Base-by-base conservation (phyloP, 2,888 invertebrate genomes). In the Cheilosia soror region DNA sequence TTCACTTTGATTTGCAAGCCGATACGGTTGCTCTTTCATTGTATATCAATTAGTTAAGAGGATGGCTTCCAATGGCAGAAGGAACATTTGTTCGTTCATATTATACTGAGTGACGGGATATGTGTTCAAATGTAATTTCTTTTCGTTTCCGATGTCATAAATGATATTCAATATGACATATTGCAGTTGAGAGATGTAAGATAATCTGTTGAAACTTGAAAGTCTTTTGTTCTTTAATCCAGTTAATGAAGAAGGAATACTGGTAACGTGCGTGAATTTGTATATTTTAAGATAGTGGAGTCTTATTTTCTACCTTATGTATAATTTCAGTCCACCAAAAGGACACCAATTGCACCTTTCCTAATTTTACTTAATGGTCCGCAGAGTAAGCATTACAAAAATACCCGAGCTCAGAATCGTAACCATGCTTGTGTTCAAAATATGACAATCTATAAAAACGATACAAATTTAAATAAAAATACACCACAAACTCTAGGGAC, bases 1-100 rank as follows among this genome's bases (percentile, higher is more conserved):
- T 72, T 72, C 58, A 44, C 68, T 73, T 51, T 66, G 77, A 77
- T 77, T 66, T 82, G 82, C 37, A 77, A 82, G 13, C 20, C 53
- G 82, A 77, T 77, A 82, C 51, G 13, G 40, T 77, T 82, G 69
- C 65, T 63, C 63, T 25, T 65, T 51, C 9, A 51, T n/a, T 65
- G 53, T 63, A 27, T 40, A 77, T 71, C 62, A 71, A 78, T 78
- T 78, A 78, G 62, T 71, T 62, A 62, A 33, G 29, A 57, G 37
- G 29, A 62, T 51, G 33, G 25, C 31, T 76, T 57, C 37, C 7
- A 44, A 44, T 60, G 20, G 1, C 11, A 29, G 2, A 40, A 62
- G 31, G 5, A 11, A 27, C 15, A 29, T n/a, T 20, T 29, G 53
- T 55, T 57, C 25, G n/a, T 33, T 44, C 25, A 11, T 5, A 53